phyloP scores from a whole-genome alignment of 2,888 invertebrate genomes.

The Drosophila mercatorum region DNA sequence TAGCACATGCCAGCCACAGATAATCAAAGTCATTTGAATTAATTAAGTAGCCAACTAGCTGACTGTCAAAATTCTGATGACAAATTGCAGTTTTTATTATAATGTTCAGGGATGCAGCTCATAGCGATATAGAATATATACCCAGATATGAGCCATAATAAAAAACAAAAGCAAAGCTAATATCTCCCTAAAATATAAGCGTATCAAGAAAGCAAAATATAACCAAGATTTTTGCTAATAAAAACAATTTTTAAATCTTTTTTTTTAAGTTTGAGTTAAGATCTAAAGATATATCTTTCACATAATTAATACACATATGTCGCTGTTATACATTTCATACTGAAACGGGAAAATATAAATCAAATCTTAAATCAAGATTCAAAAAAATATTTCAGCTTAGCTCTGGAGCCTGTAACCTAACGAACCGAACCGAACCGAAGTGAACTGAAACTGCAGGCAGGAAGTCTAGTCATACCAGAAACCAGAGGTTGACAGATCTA shows the following conservation, averaged over 20 bases:
- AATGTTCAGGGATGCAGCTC: background rate
- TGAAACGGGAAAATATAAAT: background rate
- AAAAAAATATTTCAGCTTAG: background rate
- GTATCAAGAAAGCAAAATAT: no score
- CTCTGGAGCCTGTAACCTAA: background rate
- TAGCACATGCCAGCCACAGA: constrained; percentile 8
- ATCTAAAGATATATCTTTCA: background rate
- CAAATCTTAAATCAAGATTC: background rate
- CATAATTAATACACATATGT: background rate
- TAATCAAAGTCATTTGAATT: constrained; percentile 35
- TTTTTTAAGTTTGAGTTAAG: no score
- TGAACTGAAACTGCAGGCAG: background rate
- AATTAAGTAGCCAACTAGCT: constrained; percentile 27
- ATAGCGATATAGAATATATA: background rate
- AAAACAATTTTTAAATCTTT: no score
- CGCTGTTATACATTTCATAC: no score
- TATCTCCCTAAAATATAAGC: no score
- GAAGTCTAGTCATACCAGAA: background rate
- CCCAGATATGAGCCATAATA: background rate
- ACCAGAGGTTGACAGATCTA: no score
- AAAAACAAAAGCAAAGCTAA: background rate
- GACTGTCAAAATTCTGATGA: background rate
- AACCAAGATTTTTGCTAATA: no score
- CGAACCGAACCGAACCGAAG: background rate
- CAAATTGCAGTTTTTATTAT: constrained; percentile 1